These are phyloP conservation scores for Lamellibrachia columna DNA, from an alignment of 2,888 invertebrate genomes.

Conservation along the genomic window DNA sequence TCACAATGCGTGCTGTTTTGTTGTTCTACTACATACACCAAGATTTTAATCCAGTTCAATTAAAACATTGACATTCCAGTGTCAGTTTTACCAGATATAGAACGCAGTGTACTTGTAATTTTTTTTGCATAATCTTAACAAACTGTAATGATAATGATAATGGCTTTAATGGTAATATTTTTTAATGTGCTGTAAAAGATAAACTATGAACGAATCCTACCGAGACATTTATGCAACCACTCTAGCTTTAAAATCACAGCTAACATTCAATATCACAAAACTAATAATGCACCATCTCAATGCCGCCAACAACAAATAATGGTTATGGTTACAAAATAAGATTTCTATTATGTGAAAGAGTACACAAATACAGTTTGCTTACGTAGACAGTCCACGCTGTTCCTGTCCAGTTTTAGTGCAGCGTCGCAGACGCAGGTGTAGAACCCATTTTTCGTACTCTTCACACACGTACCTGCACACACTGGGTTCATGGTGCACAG, in stretches of 20 bases:
- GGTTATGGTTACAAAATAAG: background rate
- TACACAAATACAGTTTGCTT: background rate
- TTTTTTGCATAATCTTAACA: too few relatives aligned
- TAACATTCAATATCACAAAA: background rate
- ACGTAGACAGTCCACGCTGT: background rate
- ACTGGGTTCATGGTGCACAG: background rate
- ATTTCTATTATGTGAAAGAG: background rate
- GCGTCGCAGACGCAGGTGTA: background rate
- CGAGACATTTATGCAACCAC: background rate
- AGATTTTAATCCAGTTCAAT: too few relatives aligned
- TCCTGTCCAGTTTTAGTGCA: background rate
- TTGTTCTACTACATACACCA: too few relatives aligned
- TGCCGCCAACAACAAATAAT: background rate
- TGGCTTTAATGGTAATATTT: too few relatives aligned
- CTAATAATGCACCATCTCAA: background rate
- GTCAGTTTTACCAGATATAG: too few relatives aligned
- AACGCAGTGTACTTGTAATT: too few relatives aligned
- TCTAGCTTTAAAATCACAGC: background rate
- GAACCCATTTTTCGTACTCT: background rate
- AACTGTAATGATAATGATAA: too few relatives aligned
- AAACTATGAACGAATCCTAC: too few relatives aligned
- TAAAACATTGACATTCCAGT: too few relatives aligned
- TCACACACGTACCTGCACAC: background rate
- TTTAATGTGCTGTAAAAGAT: too few relatives aligned
- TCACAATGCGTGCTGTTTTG: too few relatives aligned